A percentile compares a stretch with the other conserved stretches of the same genome.
Evolutionary conservation across 2,797 vertebrate species (phyloP).

Genomic region (Megalops cyprinoides): DNA sequence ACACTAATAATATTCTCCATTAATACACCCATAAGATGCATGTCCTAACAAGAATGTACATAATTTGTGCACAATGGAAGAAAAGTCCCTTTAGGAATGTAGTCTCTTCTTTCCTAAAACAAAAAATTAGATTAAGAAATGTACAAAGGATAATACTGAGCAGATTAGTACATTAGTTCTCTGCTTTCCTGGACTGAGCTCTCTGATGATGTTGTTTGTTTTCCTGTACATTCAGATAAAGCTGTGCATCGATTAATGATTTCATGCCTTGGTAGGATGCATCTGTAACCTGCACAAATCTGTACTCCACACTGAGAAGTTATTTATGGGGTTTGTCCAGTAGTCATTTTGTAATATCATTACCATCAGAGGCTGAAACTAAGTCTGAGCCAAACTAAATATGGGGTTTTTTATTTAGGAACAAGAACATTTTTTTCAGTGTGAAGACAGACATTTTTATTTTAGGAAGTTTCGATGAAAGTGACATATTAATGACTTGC

Average conservation of each 20-base stretch:
- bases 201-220: background rate
- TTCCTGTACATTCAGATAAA: background rate
- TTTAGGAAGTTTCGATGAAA: slow-evolving; percentile 55
- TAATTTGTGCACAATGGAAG: slow-evolving; percentile 65
- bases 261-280: slow-evolving; percentile 55
- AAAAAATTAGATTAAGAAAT: slow-evolving; percentile 52
- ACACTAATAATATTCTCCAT: background rate
- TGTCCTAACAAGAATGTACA: slow-evolving; percentile 49
- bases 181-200: no score
- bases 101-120: slow-evolving; percentile 48
- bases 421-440: slow-evolving; percentile 47
- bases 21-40: slow-evolving; percentile 14
- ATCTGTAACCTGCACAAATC: slow-evolving; percentile 64
- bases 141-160: no score
- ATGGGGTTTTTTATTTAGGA: slow-evolving; percentile 78
- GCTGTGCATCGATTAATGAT: background rate
- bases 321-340: slow-evolving; percentile 79
- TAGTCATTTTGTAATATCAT: slow-evolving; percentile 79
- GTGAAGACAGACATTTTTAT: slow-evolving; percentile 61
- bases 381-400: slow-evolving; percentile 73
- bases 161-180: no score
- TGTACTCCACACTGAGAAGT: slow-evolving; percentile 66
- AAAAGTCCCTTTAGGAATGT: slow-evolving; percentile 64
- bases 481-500: slow-evolving; percentile 62
- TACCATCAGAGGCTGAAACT: slow-evolving; percentile 72